Evolutionary conservation across 2,113 vertebrate genomes (phyloP).

Genomic region (Mastomys coucha): DNA sequence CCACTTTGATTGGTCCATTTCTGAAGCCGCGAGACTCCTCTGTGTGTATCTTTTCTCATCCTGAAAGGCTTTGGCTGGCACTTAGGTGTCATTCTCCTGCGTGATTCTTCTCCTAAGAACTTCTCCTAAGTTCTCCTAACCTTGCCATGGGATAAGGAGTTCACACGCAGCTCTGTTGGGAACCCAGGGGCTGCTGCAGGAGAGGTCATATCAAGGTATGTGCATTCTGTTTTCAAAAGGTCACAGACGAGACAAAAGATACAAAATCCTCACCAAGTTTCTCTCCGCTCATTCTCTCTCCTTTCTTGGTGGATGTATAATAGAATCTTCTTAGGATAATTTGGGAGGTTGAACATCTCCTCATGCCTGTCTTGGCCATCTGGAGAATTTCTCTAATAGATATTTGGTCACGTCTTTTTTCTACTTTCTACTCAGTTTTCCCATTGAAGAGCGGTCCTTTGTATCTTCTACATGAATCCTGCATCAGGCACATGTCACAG

Average conservation of each 20-base stretch:
- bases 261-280: background rate
- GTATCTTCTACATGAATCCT: background rate
- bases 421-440: background rate
- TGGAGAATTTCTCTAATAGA: background rate
- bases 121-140: too few relatives aligned
- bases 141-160: too few relatives aligned
- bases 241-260: accelerated
- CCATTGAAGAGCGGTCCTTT: background rate
- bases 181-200: background rate
- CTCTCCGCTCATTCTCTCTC: background rate
- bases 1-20: background rate
- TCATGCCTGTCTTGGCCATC: accelerated
- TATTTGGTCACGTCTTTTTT: too few relatives aligned
- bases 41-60: accelerated
- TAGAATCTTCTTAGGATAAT: background rate
- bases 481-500: too few relatives aligned
- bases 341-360: accelerated
- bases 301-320: background rate
- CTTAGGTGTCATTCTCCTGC: background rate
- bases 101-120: too few relatives aligned
- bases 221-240: background rate
- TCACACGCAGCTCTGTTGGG: too few relatives aligned
- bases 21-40: accelerated
- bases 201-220: background rate
- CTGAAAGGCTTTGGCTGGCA: background rate